A percentile compares a stretch with the other conserved stretches of the same genome.
phyloP scores from a whole-genome alignment of 2,113 vertebrate species.

The Tapirus terrestris region DNA sequence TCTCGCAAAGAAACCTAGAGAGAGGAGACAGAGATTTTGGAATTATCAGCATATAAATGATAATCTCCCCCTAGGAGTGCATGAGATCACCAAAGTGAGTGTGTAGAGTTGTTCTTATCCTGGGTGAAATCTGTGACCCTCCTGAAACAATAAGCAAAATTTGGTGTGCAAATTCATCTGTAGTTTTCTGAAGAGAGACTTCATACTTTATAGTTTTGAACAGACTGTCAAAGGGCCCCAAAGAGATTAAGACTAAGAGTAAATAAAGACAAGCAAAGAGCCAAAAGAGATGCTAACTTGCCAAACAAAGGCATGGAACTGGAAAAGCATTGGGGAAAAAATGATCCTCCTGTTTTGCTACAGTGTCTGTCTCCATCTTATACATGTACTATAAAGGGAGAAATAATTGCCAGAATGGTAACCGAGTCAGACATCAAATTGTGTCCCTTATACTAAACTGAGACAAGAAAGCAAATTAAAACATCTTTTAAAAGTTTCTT shows the following conservation, averaged over 20 bases:
- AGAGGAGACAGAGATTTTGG: not conserved
- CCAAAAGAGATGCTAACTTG: not conserved
- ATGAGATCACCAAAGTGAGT: not conserved
- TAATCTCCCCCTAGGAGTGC: not conserved
- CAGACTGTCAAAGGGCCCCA: not conserved
- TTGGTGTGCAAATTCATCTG: not conserved
- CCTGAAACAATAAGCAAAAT: not conserved
- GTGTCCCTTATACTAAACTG: not conserved
- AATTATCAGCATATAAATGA: not conserved
- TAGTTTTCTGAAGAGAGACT: not conserved
- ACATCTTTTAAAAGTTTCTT: not conserved
- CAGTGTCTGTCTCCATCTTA: not conserved
- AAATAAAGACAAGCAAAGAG: not conserved
- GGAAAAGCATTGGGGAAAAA: not conserved
- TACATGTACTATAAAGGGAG: not conserved
- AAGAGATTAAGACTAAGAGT: not conserved
- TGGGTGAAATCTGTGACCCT: not conserved
- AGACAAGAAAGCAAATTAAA: conserved; percentile 29
- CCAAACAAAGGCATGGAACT: not conserved
- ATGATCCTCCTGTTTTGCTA: not conserved
- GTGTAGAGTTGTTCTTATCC: not conserved
- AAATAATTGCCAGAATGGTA: not conserved
- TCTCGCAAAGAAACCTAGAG: not conserved
- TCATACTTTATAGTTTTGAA: not conserved
- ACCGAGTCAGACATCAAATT: not conserved